Conservation (phyloP, 2,888 invertebrate species). For the Schizaphis graminum region DNA sequence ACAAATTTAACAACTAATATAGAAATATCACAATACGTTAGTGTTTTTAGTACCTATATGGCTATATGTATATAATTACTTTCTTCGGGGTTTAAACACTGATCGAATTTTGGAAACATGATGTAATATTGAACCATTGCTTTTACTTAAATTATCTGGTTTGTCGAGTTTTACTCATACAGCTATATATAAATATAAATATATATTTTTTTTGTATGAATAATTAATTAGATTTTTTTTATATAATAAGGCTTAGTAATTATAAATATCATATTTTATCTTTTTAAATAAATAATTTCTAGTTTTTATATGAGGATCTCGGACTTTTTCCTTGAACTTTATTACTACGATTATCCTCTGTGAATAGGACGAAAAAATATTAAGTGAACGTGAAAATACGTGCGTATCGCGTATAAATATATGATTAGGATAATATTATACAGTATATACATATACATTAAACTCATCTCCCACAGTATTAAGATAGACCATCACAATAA, state of each 20-base stretch:
- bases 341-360: neutral
- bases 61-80: neutral
- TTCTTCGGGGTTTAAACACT: neutral
- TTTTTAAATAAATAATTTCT: neutral
- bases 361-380: neutral
- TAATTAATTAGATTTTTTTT: neutral
- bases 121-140: neutral
- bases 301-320: neutral
- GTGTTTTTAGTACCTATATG: neutral
- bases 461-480: neutral
- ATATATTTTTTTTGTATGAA: neutral
- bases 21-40: neutral
- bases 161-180: neutral
- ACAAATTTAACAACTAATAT: neutral
- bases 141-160: neutral
- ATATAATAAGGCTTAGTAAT: neutral
- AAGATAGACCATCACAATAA: neutral
- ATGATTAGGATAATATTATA: neutral
- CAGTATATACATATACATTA: neutral
- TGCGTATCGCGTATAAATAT: neutral
- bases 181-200: neutral
- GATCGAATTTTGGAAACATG: neutral
- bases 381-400: neutral
- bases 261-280: neutral
- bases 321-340: neutral